Base-by-base conservation (phyloP, 2,888 invertebrate genomes). In the Drosophila subsilvestris region DNA sequence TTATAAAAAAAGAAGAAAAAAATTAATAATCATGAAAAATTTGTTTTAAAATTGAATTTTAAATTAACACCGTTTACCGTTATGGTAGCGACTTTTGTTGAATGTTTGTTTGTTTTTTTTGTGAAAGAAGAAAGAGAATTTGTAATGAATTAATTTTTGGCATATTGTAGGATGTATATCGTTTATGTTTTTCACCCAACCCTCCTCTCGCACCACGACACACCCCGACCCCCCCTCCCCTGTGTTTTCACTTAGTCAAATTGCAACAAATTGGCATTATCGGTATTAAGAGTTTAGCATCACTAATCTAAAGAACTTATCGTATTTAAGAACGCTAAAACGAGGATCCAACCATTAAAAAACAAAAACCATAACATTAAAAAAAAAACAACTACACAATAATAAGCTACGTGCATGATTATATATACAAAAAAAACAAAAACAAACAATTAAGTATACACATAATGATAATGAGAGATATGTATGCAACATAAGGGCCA, bases 401-500 rank as follows among this genome's bases (percentile, higher is more conserved):
- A 85, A 87, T 63, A 75, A 78, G 63, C 55, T 75, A 68, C 63
- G 63, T 76, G 62, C 75, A 80, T 79, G 63, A 69, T 17, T 58
- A 47, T 60, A 57, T 12, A 61, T 55, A 79, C 25, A 25, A 25
- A 22, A 1, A 27, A 27, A 27, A 25, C 5, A 22, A 1, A 27
- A 27, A 27, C 27, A 7, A 27, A 27, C 27, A 8, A 51, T 57
- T 80, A 85, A 43, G 85, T 58, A 49, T 60, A 65, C 63, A 63
- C 58, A 79, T 59, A 70, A 72, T 42, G 49, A 54, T 62, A 61
- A 82, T 43, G 32, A 42, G 27, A 20, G 37, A 69, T 72, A 72
- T 78, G 72, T 80, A 83, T 76, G 83, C 74, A 68, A 67, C 37
- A 74, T 71, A 65, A 77, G 69, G 69, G 82, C 86, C 82, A 82